Evolutionary conservation across 1,140 invertebrate genomes (phyloP).

Genomic region (Coptotermes formosanus): DNA sequence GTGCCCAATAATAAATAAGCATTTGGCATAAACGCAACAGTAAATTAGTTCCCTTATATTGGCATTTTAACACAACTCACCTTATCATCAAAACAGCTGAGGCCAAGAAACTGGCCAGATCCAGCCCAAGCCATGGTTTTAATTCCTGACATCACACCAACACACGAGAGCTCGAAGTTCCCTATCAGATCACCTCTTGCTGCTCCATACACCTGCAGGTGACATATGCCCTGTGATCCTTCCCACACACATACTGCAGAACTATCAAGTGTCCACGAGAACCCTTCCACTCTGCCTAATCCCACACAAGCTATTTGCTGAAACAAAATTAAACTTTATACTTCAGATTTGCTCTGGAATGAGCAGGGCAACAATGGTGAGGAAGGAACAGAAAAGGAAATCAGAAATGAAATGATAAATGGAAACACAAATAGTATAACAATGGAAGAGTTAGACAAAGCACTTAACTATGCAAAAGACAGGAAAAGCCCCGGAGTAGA

Average conservation of each 20-base stretch:
- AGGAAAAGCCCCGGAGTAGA: no score
- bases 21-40: no score
- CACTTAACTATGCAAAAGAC: no score
- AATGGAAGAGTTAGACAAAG: no score
- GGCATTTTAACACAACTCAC: neutral
- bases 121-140: neutral
- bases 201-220: neutral
- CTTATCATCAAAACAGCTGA: constrained; percentile 8
- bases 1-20: no score
- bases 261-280: constrained; percentile 9
- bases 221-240: neutral
- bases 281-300: neutral
- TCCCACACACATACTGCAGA: neutral
- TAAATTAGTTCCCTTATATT: no score
- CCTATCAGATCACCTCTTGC: neutral
- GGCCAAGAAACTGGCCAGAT: constrained; percentile 24
- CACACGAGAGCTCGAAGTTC: neutral
- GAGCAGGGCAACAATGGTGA: no score
- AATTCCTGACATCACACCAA: neutral
- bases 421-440: no score
- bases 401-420: no score
- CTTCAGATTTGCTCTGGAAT: no score
- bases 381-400: no score
- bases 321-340: neutral
- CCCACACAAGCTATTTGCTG: constrained; percentile 15